Base-by-base conservation (phyloP, 1,140 invertebrate genomes). In the Euura lappo region DNA sequence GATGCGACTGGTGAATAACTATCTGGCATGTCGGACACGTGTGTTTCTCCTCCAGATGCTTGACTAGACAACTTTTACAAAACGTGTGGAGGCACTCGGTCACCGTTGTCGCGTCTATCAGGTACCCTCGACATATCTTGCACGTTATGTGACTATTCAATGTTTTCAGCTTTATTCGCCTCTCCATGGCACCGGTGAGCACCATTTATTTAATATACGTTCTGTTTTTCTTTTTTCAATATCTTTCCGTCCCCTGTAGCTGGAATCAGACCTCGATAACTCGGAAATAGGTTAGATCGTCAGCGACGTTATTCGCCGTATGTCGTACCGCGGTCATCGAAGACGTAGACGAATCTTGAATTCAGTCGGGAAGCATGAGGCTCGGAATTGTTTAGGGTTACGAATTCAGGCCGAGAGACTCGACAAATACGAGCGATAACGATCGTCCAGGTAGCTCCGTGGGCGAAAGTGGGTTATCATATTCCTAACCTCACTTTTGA, bases 31-130 rank as follows among this genome's bases (percentile, higher is more conserved):
- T 95, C 80, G 98, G 98, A 89, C 98, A 99, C 28, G 96, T 97
- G 85, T 99, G 98, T 82, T 97, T 97, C 81, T 98, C 97, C 86
- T 99, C 97, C 71, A 99, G 89, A 89, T 99, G 97, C 85, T 99
- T 99, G 66, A 99, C 97, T 74, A 99, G 88, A 86, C 97, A 99
- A 85, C 96, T 98, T 89, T 99, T 99, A 88, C 97, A 99, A 89
- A 99, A 98, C 79, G 97, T 98, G 91, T 99, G 97, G 79, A 99
- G 92, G 90, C 97, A 99, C 92, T 99, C 97, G 64, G 96, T 98
- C 68, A 99, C 97, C 46, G 97, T 99, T 13, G 97, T 98, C 44
- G 98, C 97, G 89, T 99, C 97, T 81, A 99, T 97, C 79, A 98
- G 93, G 85, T 99, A 99, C 42, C 98, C 98, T 75, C 94, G 92